phyloP scores from a whole-genome alignment of 2,888 invertebrate genomes.

The Cinara cedri region DNA sequence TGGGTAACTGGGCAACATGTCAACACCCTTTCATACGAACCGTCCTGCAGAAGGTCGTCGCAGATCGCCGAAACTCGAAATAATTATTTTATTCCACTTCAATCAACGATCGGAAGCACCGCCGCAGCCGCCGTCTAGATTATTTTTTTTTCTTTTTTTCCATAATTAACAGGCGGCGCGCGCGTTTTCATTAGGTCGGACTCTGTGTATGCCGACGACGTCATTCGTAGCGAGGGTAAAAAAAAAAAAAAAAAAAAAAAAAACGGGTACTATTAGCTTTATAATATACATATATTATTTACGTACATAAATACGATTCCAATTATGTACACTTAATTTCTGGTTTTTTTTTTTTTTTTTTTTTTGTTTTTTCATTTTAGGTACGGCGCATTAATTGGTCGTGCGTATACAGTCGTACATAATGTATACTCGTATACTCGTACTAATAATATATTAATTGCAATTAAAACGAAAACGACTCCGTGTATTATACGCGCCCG shows the following conservation, averaged over 20 bases:
- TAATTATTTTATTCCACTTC: slow-evolving; percentile 1
- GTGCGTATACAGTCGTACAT: background rate
- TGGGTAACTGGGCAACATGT: too few relatives aligned
- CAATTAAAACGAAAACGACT: slow-evolving; percentile 2
- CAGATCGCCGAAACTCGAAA: slow-evolving; percentile 3
- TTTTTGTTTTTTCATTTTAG: background rate
- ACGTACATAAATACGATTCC: too few relatives aligned
- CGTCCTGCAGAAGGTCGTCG: too few relatives aligned
- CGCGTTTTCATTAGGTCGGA: too few relatives aligned
- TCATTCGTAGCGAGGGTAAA: background rate
- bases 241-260: too few relatives aligned
- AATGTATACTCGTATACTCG: too few relatives aligned
- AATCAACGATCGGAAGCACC: background rate
- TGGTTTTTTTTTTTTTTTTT: slow-evolving; percentile 5
- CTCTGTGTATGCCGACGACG: too few relatives aligned
- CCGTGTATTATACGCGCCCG: background rate
- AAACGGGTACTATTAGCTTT: too few relatives aligned
- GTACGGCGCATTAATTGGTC: background rate
- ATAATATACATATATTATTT: too few relatives aligned
- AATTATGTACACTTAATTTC: background rate
- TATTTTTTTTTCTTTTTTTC: too few relatives aligned
- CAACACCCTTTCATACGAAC: too few relatives aligned
- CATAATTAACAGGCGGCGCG: background rate
- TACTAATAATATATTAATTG: slow-evolving; percentile 3
- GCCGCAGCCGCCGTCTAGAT: background rate